These are phyloP conservation scores for Monoplex corrugatus DNA, from an alignment of 2,888 invertebrate species.

Conservation along the genomic window DNA sequence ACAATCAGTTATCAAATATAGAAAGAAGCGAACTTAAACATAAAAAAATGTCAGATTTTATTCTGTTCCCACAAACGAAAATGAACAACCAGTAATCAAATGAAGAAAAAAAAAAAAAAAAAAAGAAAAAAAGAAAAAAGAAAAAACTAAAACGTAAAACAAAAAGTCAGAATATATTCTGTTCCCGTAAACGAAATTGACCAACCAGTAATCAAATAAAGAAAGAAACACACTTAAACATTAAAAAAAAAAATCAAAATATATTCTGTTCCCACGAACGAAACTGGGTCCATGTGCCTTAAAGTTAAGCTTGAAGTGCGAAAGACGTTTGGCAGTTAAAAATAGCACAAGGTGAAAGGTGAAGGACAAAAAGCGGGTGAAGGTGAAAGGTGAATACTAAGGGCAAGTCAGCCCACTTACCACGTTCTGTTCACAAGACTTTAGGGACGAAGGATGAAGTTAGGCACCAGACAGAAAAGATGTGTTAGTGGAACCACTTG, in stretches of 20 bases:
- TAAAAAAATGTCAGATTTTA: no score
- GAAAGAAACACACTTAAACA: background rate
- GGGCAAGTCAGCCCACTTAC: conserved; percentile 61
- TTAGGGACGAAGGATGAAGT: conserved; percentile 21
- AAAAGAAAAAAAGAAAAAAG: background rate
- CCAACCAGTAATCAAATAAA: background rate
- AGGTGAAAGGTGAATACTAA: background rate
- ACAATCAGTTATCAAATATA: no score
- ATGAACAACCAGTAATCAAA: background rate
- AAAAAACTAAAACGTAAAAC: background rate
- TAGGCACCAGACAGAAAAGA: background rate
- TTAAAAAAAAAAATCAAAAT: background rate
- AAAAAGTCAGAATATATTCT: no score
- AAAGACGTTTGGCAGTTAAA: background rate
- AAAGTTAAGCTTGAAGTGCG: background rate
- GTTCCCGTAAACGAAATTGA: background rate
- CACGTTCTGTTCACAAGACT: conserved; percentile 73
- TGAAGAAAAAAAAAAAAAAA: background rate
- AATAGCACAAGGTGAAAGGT: background rate
- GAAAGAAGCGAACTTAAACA: no score
- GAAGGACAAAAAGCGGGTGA: background rate
- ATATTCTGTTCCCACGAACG: background rate
- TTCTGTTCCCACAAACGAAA: background rate
- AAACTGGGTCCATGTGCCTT: background rate
- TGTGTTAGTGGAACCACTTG: background rate